Evolutionary conservation across 2,113 vertebrate genomes (phyloP).

Genomic region (Gadus chalcogrammus): DNA sequence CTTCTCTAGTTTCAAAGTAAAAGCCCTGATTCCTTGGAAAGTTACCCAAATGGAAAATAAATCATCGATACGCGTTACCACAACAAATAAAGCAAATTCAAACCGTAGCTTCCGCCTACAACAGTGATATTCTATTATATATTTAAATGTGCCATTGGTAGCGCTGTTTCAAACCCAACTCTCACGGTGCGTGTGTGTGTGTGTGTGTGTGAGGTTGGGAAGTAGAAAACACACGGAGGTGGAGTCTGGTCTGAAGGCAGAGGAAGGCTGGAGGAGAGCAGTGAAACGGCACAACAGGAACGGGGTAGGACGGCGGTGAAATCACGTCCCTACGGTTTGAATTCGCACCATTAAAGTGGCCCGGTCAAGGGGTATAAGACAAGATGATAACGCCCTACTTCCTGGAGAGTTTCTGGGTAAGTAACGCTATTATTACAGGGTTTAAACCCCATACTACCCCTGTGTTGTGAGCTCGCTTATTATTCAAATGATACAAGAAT

Average conservation of each 20-base stretch:
- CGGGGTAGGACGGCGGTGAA: constrained; percentile 64
- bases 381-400: constrained; percentile 91
- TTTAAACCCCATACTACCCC: constrained; percentile 48
- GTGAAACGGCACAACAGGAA: constrained; percentile 53
- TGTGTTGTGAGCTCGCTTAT: constrained; percentile 25
- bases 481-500: too few relatives aligned
- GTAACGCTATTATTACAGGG: constrained; percentile 45
- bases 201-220: constrained; percentile 18
- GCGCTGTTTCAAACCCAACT: constrained; percentile 56
- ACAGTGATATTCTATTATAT: too few relatives aligned
- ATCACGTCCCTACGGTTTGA: constrained; percentile 48
- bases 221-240: constrained; percentile 58
- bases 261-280: constrained; percentile 30
- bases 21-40: too few relatives aligned
- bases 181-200: background rate
- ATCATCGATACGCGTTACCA: too few relatives aligned
- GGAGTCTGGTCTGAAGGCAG: constrained; percentile 59
- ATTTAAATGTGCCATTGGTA: constrained; percentile 26
- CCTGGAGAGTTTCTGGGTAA: constrained; percentile 91
- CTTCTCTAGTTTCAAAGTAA: too few relatives aligned
- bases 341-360: constrained; percentile 30
- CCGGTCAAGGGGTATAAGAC: constrained; percentile 52
- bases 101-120: too few relatives aligned
- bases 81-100: too few relatives aligned
- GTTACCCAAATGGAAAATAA: too few relatives aligned